Evolutionary conservation across 2,113 vertebrate genomes (phyloP).

Genomic region (Hipposideros armiger): DNA sequence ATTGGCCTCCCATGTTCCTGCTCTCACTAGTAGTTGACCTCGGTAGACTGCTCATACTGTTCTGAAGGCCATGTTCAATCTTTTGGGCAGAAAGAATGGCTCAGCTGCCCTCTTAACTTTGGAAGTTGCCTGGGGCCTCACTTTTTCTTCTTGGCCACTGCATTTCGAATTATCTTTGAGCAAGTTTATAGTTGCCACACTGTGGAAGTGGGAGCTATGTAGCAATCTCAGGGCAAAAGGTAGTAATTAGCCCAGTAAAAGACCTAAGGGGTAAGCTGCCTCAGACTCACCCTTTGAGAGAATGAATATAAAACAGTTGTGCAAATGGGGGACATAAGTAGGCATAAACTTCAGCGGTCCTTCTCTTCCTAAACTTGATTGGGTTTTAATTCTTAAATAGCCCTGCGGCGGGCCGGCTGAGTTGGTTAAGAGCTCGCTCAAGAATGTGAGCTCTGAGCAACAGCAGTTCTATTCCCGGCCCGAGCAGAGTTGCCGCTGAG

Average conservation of each 20-base stretch:
- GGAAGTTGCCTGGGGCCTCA: background rate
- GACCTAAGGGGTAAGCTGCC: background rate
- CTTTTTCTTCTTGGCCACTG: background rate
- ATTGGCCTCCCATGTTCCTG: background rate
- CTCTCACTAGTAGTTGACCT: background rate
- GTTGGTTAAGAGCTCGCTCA: too few relatives aligned
- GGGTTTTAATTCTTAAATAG: background rate
- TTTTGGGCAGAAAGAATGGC: background rate
- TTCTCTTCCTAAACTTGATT: background rate
- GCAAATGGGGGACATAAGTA: background rate
- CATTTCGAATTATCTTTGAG: constrained; percentile 1
- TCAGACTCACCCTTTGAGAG: background rate
- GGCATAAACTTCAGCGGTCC: background rate
- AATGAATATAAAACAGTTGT: background rate
- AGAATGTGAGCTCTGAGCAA: too few relatives aligned
- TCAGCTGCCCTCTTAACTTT: background rate
- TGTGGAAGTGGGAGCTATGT: background rate
- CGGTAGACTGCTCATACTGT: background rate
- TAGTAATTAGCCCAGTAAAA: background rate
- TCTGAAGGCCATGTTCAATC: background rate
- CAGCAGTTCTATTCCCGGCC: too few relatives aligned
- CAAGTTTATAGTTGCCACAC: background rate
- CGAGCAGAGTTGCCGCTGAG: too few relatives aligned
- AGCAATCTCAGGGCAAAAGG: background rate
- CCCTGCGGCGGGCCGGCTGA: background rate